Conservation (phyloP, 2,888 invertebrate genomes). For the Caenorhabditis sinica region DNA sequence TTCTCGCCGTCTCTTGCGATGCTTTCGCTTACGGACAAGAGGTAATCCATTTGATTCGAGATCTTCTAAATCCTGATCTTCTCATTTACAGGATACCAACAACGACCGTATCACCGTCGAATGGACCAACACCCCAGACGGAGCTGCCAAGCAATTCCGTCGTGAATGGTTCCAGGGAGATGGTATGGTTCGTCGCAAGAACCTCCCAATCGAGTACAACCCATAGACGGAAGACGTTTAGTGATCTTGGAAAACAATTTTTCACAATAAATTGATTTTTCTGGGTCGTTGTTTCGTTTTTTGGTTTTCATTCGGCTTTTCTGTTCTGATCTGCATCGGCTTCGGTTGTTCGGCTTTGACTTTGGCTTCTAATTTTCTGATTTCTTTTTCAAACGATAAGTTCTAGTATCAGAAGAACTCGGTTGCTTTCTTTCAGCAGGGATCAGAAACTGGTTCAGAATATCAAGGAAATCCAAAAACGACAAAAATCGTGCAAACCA, state of each 20-base stretch:
- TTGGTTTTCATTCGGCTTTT: too few relatives aligned
- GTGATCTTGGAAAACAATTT: neutral
- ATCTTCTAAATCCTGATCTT: neutral
- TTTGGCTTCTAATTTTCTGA: too few relatives aligned
- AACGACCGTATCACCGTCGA: constrained; percentile 77
- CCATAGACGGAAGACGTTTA: constrained; percentile 34
- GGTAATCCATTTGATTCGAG: constrained; percentile 1
- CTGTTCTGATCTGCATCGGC: too few relatives aligned
- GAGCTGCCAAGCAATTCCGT: constrained; percentile 73
- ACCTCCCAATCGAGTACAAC: constrained; percentile 70
- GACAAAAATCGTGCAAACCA: too few relatives aligned
- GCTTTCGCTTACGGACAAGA: constrained; percentile 59
- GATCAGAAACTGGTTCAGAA: too few relatives aligned
- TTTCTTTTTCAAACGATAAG: too few relatives aligned
- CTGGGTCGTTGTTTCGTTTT: too few relatives aligned
- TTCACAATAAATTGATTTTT: too few relatives aligned
- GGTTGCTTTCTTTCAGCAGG: too few relatives aligned
- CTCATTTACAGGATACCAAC: constrained; percentile 72
- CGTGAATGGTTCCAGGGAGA: constrained; percentile 80
- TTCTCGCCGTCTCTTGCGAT: constrained; percentile 74
- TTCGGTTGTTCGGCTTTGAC: too few relatives aligned
- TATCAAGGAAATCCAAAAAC: too few relatives aligned
- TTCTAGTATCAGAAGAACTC: too few relatives aligned
- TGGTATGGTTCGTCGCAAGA: constrained; percentile 77
- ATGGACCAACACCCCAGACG: constrained; percentile 75